A percentile compares a stretch with the other conserved stretches of the same genome.
Evolutionary conservation across 2,888 invertebrate genomes (phyloP).

Genomic region (Dione vanillae): DNA sequence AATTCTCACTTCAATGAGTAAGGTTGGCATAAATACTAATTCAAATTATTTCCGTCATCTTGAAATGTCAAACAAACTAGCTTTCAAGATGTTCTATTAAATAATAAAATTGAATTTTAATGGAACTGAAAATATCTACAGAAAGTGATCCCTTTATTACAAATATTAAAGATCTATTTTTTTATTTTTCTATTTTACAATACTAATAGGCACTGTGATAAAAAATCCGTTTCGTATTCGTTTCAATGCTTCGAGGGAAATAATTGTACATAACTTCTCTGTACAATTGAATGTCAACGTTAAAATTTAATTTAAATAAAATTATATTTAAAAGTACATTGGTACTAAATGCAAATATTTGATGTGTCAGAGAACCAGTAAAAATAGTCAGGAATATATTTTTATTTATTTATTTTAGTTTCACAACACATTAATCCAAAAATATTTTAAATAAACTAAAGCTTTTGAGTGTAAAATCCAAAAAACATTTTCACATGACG

Average conservation of each 20-base stretch:
- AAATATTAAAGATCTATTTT: too few species aligned
- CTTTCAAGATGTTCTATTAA: not conserved
- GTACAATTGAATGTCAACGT: not conserved
- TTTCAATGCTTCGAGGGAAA: not conserved
- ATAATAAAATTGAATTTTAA: not conserved
- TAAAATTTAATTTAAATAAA: not conserved
- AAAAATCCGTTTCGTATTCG: too few species aligned
- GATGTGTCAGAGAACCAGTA: not conserved
- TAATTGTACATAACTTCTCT: not conserved
- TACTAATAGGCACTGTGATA: not conserved
- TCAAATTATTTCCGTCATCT: not conserved
- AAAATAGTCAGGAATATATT: too few species aligned
- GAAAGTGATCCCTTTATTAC: too few species aligned
- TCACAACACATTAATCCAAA: not conserved
- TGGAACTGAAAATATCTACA: too few species aligned
- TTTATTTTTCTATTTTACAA: not conserved
- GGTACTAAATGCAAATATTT: too few species aligned
- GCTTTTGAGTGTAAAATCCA: not conserved
- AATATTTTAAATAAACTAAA: not conserved
- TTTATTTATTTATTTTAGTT: too few species aligned
- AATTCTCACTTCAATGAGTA: not conserved
- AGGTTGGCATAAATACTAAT: not conserved
- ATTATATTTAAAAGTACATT: too few species aligned
- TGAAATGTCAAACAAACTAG: not conserved
- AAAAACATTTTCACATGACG: constrained; percentile 23